Evolutionary conservation across 1,140 invertebrate genomes (phyloP).

Genomic region (Neoseiulus cucumeris): DNA sequence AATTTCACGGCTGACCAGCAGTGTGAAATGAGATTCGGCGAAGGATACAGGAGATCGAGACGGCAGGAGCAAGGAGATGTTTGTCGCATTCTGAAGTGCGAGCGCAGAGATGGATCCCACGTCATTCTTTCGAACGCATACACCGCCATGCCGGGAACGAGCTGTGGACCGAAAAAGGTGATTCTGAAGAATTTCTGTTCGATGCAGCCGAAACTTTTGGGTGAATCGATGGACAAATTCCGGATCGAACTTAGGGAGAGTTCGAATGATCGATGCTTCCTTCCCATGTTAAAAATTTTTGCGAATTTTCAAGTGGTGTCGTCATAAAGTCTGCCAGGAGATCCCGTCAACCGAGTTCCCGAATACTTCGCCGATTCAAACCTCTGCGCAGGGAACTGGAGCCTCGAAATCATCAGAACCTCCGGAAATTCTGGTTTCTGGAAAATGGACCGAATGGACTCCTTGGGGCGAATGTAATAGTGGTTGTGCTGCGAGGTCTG

Average conservation of each 20-base stretch:
- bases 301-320: neutral
- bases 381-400: too few relatives aligned
- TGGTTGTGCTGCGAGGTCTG: neutral
- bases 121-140: neutral
- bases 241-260: too few relatives aligned
- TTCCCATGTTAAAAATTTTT: too few relatives aligned
- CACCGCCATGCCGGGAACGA: neutral
- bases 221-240: neutral
- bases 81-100: constrained; percentile 2
- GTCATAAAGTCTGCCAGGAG: too few relatives aligned
- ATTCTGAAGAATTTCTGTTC: neutral
- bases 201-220: neutral
- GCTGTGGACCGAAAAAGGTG: neutral
- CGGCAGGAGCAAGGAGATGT: neutral
- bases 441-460: neutral
- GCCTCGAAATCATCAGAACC: too few relatives aligned
- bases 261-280: too few relatives aligned
- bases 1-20: neutral
- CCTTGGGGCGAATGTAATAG: neutral
- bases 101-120: neutral
- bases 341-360: too few relatives aligned
- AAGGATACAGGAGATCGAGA: neutral
- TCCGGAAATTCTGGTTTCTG: too few relatives aligned
- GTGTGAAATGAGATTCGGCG: constrained; percentile 3
- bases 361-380: too few relatives aligned